phyloP scores from a whole-genome alignment of 2,797 vertebrate genomes.

The Eospalax fontanierii region DNA sequence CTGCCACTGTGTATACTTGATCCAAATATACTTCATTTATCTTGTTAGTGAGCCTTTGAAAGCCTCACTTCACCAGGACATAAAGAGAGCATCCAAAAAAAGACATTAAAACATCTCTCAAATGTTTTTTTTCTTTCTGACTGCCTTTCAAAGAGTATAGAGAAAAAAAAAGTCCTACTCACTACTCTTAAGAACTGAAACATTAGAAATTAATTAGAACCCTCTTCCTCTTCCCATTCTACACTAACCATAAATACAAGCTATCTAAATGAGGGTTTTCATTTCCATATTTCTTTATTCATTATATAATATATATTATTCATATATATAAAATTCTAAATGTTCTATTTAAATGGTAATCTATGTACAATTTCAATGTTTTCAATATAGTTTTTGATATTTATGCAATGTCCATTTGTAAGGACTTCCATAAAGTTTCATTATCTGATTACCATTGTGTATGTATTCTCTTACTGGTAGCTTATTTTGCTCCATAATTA shows the following conservation, averaged over 20 bases:
- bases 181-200: conserved; percentile 1
- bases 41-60: background rate
- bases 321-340: background rate
- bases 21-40: conserved; percentile 48
- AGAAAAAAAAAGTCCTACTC: background rate
- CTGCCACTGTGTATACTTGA: background rate
- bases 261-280: background rate
- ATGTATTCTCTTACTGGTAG: background rate
- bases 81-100: background rate
- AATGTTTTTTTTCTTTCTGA: background rate
- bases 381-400: background rate
- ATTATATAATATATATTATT: no score
- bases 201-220: background rate
- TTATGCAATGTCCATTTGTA: background rate
- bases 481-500: background rate
- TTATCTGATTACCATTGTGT: background rate
- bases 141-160: background rate
- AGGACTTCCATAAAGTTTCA: background rate
- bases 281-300: background rate
- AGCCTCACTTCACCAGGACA: background rate
- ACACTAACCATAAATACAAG: background rate
- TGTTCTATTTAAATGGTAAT: background rate
- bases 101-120: background rate
- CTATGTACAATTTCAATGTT: background rate
- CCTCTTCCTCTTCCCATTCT: background rate